Percentiles rank a stretch among this genome's conserved stretches.
Evolutionary conservation across 2,797 vertebrate genomes (phyloP).

Genomic region (Cyclura pinguis): DNA sequence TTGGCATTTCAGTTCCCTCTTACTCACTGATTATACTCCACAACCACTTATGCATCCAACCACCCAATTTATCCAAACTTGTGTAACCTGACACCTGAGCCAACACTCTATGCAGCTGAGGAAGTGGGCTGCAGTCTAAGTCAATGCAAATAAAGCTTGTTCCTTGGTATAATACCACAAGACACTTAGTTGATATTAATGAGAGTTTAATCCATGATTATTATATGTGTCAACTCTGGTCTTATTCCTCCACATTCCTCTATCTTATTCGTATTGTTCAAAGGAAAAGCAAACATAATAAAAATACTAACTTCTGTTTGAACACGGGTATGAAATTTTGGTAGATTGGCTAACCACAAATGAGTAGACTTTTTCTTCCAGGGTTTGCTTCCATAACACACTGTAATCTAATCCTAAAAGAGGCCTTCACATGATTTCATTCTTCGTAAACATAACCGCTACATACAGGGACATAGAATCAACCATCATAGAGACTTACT

Average conservation of each 20-base stretch:
- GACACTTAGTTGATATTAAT: not conserved
- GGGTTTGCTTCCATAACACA: not conserved
- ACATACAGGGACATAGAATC: not conserved
- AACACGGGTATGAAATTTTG: not conserved
- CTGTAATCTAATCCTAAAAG: not conserved
- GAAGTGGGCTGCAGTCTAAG: not conserved
- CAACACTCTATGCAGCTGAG: not conserved
- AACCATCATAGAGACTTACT: conserved; percentile 77
- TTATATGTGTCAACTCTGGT: not conserved
- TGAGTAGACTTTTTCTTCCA: not conserved
- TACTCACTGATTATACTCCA: not conserved
- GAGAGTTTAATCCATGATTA: not conserved
- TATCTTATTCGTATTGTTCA: not conserved
- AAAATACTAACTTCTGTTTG: not conserved
- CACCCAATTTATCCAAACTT: not conserved
- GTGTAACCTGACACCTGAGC: not conserved
- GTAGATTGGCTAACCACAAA: not conserved
- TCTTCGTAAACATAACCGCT: not conserved
- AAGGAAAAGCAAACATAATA: not conserved
- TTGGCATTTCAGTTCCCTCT: not conserved
- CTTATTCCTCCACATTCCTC: not conserved
- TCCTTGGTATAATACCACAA: not conserved
- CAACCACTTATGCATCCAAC: not conserved
- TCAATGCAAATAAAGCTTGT: too few relatives aligned
- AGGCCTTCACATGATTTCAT: not conserved